phyloP scores from a whole-genome alignment of 2,113 vertebrate genomes.

The Larimichthys crocea region DNA sequence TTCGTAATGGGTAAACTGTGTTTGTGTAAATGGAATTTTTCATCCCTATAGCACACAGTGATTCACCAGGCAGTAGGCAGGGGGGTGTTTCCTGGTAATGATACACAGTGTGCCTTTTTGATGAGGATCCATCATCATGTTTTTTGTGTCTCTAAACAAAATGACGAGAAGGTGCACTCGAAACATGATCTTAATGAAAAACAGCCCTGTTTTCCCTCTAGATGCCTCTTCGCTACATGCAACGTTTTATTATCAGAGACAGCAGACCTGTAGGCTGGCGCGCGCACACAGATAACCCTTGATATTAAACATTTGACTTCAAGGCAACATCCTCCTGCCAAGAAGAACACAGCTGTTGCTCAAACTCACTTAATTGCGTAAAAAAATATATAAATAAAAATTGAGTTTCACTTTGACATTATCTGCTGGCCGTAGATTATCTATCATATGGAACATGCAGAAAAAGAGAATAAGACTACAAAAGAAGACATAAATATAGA shows the following conservation, averaged over 20 bases:
- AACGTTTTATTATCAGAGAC: slow-evolving; percentile 69
- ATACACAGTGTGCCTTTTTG: slow-evolving; percentile 58
- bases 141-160: slow-evolving; percentile 54
- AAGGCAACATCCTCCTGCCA: slow-evolving; percentile 30
- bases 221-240: slow-evolving; percentile 50
- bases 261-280: slow-evolving; percentile 42
- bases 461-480: neutral
- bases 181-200: slow-evolving; percentile 70
- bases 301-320: slow-evolving; percentile 53
- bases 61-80: slow-evolving; percentile 55
- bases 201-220: slow-evolving; percentile 46
- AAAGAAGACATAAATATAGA: no score
- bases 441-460: slow-evolving; percentile 2
- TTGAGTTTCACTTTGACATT: neutral
- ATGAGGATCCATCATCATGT: slow-evolving; percentile 48
- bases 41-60: slow-evolving; percentile 40
- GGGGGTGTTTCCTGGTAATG: slow-evolving; percentile 63
- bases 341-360: slow-evolving; percentile 6
- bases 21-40: slow-evolving; percentile 58
- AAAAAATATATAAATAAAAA: slow-evolving; percentile 20
- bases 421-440: neutral
- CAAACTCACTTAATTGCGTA: neutral
- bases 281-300: slow-evolving; percentile 35
- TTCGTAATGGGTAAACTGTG: slow-evolving; percentile 53
- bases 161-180: slow-evolving; percentile 44